These are phyloP conservation scores for Tyrophagus putrescentiae DNA, from an alignment of 1,140 invertebrate species.

Conservation along the genomic window DNA sequence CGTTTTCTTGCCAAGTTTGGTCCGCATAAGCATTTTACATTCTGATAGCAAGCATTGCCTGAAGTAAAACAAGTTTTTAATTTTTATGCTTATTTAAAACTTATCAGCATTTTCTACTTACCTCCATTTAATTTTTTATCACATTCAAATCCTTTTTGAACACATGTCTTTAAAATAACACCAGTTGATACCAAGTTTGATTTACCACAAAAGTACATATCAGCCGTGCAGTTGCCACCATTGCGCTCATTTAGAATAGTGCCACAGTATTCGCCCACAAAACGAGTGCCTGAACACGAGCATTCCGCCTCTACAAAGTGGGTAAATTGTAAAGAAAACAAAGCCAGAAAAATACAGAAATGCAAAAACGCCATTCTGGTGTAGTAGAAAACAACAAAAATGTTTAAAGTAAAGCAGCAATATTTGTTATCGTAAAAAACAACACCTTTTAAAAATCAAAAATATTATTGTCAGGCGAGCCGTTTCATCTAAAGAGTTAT, in stretches of 20 bases:
- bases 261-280: slow-evolving; percentile 17
- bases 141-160: neutral
- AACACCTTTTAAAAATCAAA: neutral
- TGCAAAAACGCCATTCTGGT: neutral
- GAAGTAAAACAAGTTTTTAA: neutral
- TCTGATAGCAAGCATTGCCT: slow-evolving; percentile 20
- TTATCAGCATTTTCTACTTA: neutral
- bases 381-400: neutral
- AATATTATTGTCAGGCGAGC: too few species aligned
- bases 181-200: neutral
- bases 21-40: slow-evolving; percentile 2
- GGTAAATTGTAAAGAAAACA: neutral
- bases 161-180: slow-evolving; percentile 2
- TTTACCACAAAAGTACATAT: slow-evolving; percentile 19
- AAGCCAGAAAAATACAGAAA: neutral
- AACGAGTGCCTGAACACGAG: neutral
- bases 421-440: neutral
- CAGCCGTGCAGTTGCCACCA: neutral
- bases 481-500: too few species aligned
- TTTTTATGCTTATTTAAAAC: neutral
- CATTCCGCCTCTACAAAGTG: neutral
- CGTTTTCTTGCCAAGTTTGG: neutral
- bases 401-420: neutral
- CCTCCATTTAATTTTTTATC: slow-evolving; percentile 11
- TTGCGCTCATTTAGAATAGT: neutral